phyloP scores from a whole-genome alignment of 2,113 vertebrate genomes.

The Canis aureus region DNA sequence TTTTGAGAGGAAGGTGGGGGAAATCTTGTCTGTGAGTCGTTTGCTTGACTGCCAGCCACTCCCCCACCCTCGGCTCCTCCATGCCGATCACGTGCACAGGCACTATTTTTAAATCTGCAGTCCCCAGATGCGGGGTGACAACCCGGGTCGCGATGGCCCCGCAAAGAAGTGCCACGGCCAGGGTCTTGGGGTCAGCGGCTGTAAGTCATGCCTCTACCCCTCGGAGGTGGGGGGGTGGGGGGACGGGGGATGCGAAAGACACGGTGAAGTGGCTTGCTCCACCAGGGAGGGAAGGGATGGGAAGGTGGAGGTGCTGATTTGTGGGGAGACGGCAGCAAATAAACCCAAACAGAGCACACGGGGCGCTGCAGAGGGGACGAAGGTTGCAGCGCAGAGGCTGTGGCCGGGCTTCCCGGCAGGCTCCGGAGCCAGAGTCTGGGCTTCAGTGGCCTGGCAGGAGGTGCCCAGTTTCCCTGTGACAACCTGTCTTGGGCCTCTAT shows the following conservation, averaged over 20 bases:
- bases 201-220: background rate
- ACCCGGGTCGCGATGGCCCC: constrained; percentile 2
- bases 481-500: background rate
- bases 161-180: constrained; percentile 41
- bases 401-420: background rate
- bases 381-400: constrained; percentile 41
- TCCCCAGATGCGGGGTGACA: constrained; percentile 76
- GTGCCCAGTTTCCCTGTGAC: background rate
- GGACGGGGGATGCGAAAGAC: background rate
- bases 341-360: constrained; percentile 54
- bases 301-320: background rate
- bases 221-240: background rate
- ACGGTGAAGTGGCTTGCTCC: background rate
- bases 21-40: constrained; percentile 64
- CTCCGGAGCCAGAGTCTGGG: background rate
- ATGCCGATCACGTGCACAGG: constrained; percentile 87
- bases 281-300: background rate
- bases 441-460: background rate
- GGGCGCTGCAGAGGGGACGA: constrained; percentile 41
- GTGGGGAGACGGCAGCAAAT: constrained; percentile 56
- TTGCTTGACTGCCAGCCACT: constrained; percentile 80
- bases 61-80: constrained; percentile 70
- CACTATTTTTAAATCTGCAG: constrained; percentile 89
- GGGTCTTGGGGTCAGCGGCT: constrained; percentile 27
- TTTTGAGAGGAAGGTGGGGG: background rate